A percentile compares a stretch with the other conserved stretches of the same genome.
phyloP scores from a whole-genome alignment of 23 tunicate species.

The Phallusia fumigata region DNA sequence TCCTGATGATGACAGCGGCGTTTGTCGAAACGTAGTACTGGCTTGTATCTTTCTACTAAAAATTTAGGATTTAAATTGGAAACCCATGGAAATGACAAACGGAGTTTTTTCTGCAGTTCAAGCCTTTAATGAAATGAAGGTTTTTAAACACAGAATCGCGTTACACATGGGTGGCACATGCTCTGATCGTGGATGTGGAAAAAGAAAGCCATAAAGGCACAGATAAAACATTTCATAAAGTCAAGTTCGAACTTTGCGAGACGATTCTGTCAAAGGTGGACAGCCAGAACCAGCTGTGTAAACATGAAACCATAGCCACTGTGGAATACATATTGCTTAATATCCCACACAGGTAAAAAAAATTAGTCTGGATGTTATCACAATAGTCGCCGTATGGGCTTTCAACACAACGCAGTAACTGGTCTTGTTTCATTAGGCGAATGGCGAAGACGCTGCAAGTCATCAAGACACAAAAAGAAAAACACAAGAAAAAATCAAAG shows the following conservation, averaged over 20 bases:
- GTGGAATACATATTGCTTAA: constrained; percentile 26
- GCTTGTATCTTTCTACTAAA: no score
- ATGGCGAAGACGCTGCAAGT: background rate
- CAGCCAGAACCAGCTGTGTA: background rate
- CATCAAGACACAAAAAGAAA: background rate
- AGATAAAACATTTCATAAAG: background rate
- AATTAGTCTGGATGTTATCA: no score
- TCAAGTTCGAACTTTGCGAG: background rate
- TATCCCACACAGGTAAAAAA: constrained; percentile 14
- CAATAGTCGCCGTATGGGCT: no score
- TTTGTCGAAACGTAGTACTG: no score
- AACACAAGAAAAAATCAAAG: no score
- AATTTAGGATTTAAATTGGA: no score
- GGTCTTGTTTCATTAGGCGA: background rate
- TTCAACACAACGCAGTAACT: no score
- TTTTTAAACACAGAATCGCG: background rate
- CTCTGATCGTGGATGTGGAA: background rate
- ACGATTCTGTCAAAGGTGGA: constrained; percentile 5
- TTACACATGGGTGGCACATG: constrained; percentile 38
- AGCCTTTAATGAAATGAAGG: no score
- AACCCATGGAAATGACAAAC: no score
- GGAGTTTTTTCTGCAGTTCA: no score
- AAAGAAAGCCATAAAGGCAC: background rate
- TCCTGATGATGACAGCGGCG: no score
- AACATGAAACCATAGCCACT: background rate